Evolutionary conservation across 2,888 invertebrate genomes (phyloP), one percentile per base, ranked within the genome.

Genomic region (Trileptium ribeirensis): DNA sequence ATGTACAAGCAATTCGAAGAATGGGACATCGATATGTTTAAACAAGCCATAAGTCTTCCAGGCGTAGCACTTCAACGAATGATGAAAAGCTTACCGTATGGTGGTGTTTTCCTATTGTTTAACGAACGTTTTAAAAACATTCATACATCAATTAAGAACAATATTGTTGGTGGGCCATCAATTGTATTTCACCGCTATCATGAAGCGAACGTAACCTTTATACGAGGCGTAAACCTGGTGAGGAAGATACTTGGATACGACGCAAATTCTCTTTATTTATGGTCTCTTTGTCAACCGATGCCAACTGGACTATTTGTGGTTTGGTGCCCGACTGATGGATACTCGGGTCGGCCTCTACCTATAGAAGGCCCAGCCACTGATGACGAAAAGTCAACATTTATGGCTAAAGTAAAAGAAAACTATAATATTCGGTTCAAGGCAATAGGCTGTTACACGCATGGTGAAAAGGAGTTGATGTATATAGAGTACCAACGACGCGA

Each of bases 31-130:
- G n/a, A n/a, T n/a, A n/a, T n/a, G n/a, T n/a, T n/a, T n/a, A n/a
- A n/a, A 81, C 67, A 3, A 78, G 81, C 67, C 84, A 39, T 15
- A 80, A 81, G 15, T 82, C 83, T 15, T 82, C 8, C 38, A 82
- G 85, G 15, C 78, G 67, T 67, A 37, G 29, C 1, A 82, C 67
- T 8, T 81, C 74, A n/a, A n/a, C n/a, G n/a, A n/a, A n/a, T n/a
- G n/a, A n/a, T n/a, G n/a, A n/a, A n/a, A n/a, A n/a, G n/a, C 33
- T 29, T 77, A 15, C 36, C 77, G 82, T 80, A 79, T 78, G n/a
- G 64, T n/a, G n/a, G 19, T n/a, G n/a, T 19, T 24, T 64, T 24
- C 64, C n/a, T 64, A 19, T 64, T 64, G 19, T 19, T n/a, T n/a
- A 19, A n/a, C n/a, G n/a, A n/a, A n/a, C n/a, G n/a, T n/a, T n/a